Base-by-base conservation (phyloP, 2,113 vertebrate genomes). In the Scytalopus superciliaris region DNA sequence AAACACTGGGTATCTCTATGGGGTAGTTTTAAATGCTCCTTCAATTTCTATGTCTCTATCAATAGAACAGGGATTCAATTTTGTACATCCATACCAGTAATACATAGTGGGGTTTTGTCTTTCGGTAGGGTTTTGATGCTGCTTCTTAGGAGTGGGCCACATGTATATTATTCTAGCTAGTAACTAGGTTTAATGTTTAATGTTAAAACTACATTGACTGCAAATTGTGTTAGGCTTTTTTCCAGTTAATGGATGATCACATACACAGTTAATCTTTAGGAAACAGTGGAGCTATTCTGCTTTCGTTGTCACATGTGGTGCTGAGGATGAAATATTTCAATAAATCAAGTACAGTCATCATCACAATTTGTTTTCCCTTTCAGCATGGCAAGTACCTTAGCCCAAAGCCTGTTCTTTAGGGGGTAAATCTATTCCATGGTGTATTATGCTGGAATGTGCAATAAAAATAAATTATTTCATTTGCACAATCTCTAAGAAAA, bases 391-490 rank as follows among this genome's bases (percentile, higher is more conserved):
- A 93, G 91, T 92, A 87, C 60, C 47, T 77, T 92, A 89, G 33
- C 45, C 75, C 59, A 69, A 87, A 93, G 33, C 19, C 30, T 69
- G 21, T 81, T 84, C 86, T 94, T 92, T 63, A 86, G 83, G 52
- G 77, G 31, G 19, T 81, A 90, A 84, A 89, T 47, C 16, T 93
- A 69, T 93, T 94, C 86, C 59, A 63, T 44, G 27, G 52, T 84
- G 60, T 78, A 89, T 90, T 94, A 62, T 59, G 27, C 56, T 82
- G 81, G 84, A 95, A 96, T 68, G 73, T 89, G 77, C 86, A 96
- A 79, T 83, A 90, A 95, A 94, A 97, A 93, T 78, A 93, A 94
- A 90, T 95, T 82, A 75, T 93, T 94, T 93, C 45, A 73, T 89
- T 95, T 93, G 59, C 68, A 85, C 25, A 64, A 5, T 83, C 50